These are phyloP conservation scores for Amphiura filiformis DNA, from an alignment of 35 echinoderm and acorn worm species.

Conservation along the genomic window DNA sequence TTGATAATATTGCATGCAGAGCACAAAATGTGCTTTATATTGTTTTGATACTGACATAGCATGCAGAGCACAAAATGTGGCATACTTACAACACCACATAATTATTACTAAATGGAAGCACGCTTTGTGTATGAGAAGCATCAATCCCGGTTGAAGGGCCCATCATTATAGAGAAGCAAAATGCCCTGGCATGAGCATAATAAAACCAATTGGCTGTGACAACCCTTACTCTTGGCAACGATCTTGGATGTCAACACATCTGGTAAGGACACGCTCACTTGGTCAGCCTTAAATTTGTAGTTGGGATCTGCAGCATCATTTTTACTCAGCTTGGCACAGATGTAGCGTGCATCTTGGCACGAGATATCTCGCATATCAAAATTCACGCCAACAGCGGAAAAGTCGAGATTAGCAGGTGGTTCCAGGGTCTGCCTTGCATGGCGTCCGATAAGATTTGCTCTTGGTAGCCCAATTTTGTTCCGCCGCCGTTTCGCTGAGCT, in stretches of 20 bases:
- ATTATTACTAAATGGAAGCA: neutral
- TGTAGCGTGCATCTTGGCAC: constrained; percentile 63
- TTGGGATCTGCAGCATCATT: constrained; percentile 52
- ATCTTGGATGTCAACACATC: constrained; percentile 67
- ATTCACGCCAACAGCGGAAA: constrained; percentile 35
- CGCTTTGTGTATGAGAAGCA: neutral
- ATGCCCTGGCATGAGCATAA: neutral
- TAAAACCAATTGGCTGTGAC: neutral
- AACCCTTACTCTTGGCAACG: constrained; percentile 76
- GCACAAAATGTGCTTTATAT: too few relatives aligned
- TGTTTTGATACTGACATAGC: too few relatives aligned
- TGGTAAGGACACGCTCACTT: constrained; percentile 54
- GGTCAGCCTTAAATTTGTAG: constrained; percentile 68
- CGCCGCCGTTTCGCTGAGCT: constrained; percentile 43
- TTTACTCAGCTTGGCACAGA: constrained; percentile 74
- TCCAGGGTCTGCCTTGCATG: constrained; percentile 42
- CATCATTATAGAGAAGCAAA: neutral
- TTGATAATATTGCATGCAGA: too few relatives aligned
- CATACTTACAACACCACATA: neutral
- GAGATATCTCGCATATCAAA: constrained; percentile 56
- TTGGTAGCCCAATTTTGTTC: constrained; percentile 30
- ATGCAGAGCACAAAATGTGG: neutral
- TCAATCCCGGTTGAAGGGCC: neutral
- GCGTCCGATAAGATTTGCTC: constrained; percentile 37
- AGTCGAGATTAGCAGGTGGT: constrained; percentile 44